A percentile compares a stretch with the other conserved stretches of the same genome.
phyloP scores from a whole-genome alignment of 2,113 vertebrate species.

The Pardalotus punctatus region DNA sequence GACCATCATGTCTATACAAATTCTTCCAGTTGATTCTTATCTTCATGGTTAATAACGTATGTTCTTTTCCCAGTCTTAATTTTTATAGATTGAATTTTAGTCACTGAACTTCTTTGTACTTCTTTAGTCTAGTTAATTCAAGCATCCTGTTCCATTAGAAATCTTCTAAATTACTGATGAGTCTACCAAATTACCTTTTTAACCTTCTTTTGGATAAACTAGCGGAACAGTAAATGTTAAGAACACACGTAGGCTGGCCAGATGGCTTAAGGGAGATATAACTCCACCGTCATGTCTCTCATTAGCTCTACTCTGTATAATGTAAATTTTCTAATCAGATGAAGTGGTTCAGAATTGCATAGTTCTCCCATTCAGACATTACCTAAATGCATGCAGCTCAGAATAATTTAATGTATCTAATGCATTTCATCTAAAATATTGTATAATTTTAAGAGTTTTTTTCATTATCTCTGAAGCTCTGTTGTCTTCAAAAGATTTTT shows the following conservation, averaged over 20 bases:
- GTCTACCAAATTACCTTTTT: not conserved
- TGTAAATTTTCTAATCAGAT: conserved; percentile 22
- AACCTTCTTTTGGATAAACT: not conserved
- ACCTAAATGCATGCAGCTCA: not conserved
- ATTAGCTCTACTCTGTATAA: not conserved
- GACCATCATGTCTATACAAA: not conserved
- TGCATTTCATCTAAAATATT: not conserved
- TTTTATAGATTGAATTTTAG: not conserved
- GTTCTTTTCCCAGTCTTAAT: not conserved
- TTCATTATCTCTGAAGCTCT: not conserved
- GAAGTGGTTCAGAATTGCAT: not conserved
- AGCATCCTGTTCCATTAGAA: not conserved
- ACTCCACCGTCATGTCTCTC: not conserved
- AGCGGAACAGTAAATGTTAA: not conserved
- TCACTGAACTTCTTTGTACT: not conserved
- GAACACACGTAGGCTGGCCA: not conserved
- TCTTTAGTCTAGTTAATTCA: not conserved
- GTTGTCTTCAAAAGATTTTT: not conserved
- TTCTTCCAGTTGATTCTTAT: not conserved
- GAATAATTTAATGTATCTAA: not conserved
- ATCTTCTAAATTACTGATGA: not conserved
- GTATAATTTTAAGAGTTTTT: not conserved
- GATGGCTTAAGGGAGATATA: not conserved
- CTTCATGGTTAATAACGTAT: not conserved
- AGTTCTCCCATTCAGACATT: not conserved